These are phyloP conservation scores for Lagopus muta DNA, from an alignment of 2,113 vertebrate species.

Conservation along the genomic window DNA sequence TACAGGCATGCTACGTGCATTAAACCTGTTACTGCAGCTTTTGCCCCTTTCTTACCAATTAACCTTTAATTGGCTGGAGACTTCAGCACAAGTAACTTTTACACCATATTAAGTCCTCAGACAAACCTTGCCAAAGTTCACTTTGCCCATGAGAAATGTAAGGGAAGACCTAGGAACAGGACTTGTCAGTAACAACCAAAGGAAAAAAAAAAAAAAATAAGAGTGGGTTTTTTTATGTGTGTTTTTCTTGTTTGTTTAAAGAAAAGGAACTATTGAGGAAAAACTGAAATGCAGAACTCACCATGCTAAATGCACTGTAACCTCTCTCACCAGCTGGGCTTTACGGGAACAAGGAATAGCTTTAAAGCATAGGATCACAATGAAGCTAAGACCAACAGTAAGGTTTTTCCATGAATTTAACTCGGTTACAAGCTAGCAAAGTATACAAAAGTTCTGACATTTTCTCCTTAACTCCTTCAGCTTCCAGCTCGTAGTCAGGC, in stretches of 20 bases:
- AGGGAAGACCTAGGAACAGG: not conserved
- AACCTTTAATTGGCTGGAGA: not conserved
- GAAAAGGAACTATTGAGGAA: not conserved
- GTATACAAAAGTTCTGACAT: not conserved
- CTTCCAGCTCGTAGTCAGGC: not conserved
- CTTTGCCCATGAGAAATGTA: not conserved
- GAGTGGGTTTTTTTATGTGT: too few relatives aligned
- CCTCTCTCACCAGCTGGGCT: not conserved
- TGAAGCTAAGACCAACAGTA: accelerated
- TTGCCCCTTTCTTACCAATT: not conserved
- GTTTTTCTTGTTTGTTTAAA: too few relatives aligned
- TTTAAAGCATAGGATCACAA: not conserved
- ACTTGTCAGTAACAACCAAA: not conserved
- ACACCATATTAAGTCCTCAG: accelerated
- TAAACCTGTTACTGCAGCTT: not conserved
- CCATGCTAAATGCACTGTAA: not conserved
- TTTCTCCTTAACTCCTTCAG: not conserved
- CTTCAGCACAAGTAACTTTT: not conserved
- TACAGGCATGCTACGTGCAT: not conserved
- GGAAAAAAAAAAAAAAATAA: accelerated
- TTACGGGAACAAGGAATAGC: not conserved
- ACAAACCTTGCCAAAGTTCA: not conserved
- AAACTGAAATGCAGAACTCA: not conserved
- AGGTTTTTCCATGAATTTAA: not conserved
- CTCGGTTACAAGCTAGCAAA: accelerated